phyloP scores from a whole-genome alignment of 2,113 vertebrate species.

The Oenanthe oenanthe region DNA sequence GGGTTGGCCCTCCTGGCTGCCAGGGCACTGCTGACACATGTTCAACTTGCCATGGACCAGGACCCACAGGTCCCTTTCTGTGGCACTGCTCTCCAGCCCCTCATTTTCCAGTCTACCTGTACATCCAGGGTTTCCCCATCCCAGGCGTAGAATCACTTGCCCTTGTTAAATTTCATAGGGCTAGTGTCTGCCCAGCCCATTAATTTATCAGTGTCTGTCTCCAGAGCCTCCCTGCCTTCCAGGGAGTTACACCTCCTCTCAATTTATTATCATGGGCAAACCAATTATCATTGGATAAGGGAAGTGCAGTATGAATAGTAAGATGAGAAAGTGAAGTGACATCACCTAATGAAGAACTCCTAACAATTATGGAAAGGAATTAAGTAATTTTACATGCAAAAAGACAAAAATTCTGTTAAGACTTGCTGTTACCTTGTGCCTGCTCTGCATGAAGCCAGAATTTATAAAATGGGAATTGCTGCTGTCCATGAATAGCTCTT shows the following conservation, averaged over 20 bases:
- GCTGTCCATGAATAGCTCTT: background rate
- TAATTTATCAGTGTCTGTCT: background rate
- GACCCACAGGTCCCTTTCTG: rapidly evolving
- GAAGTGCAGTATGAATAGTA: background rate
- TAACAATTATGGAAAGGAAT: background rate
- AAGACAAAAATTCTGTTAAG: background rate
- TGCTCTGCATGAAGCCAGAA: background rate
- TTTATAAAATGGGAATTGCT: background rate
- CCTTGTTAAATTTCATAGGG: background rate
- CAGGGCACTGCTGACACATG: background rate
- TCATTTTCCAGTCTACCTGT: background rate
- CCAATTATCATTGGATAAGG: background rate
- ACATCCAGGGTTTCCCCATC: background rate
- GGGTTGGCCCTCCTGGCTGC: no score
- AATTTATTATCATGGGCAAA: background rate
- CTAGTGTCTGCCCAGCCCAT: background rate
- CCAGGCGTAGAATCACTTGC: background rate
- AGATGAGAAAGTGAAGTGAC: background rate
- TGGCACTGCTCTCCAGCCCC: no score
- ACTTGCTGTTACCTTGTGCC: background rate
- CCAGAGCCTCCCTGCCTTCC: background rate
- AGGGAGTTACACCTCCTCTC: background rate
- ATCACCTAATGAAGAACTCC: background rate
- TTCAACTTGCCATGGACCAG: rapidly evolving
- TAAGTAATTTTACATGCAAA: background rate